Percentiles rank a stretch among this genome's conserved stretches.
Conservation (phyloP, 2,888 invertebrate species). For the Lasioglossum marginatum region DNA sequence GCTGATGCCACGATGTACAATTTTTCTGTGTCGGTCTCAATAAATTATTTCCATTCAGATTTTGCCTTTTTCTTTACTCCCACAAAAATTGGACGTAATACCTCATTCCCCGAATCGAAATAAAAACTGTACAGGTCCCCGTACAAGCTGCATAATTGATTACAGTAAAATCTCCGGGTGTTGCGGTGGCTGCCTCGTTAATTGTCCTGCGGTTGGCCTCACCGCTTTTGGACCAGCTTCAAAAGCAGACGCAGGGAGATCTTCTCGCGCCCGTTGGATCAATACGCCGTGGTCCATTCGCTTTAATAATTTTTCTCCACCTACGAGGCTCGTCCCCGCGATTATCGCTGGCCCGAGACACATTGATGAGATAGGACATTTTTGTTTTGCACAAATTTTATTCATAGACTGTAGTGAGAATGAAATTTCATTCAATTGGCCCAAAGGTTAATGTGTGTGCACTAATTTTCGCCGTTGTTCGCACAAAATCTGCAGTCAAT, state of each 20-base stretch:
- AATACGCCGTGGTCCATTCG: background rate
- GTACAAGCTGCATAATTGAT: slow-evolving; percentile 1
- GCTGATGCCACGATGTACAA: background rate
- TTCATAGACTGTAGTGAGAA: no score
- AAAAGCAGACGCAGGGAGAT: background rate
- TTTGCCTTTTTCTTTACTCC: no score
- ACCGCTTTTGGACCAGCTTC: slow-evolving; percentile 13
- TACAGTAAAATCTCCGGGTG: slow-evolving; percentile 3
- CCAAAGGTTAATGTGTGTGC: no score
- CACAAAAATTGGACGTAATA: background rate
- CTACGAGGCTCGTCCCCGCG: background rate
- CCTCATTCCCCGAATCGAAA: background rate
- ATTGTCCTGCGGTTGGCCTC: slow-evolving; percentile 8
- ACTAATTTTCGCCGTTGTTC: no score
- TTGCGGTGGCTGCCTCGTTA: slow-evolving; percentile 8
- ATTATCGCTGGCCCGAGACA: background rate
- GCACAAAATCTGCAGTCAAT: background rate
- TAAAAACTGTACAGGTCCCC: background rate
- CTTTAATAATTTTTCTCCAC: background rate
- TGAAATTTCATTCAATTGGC: no score
- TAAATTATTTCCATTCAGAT: no score
- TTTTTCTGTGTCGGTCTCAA: no score
- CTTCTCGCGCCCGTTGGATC: slow-evolving; percentile 4
- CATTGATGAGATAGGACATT: no score
- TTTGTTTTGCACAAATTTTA: no score